Percentiles rank a stretch among this genome's conserved stretches.
Evolutionary conservation across 2,797 vertebrate species (phyloP).

Genomic region (Hyperoplus lanceolatus): DNA sequence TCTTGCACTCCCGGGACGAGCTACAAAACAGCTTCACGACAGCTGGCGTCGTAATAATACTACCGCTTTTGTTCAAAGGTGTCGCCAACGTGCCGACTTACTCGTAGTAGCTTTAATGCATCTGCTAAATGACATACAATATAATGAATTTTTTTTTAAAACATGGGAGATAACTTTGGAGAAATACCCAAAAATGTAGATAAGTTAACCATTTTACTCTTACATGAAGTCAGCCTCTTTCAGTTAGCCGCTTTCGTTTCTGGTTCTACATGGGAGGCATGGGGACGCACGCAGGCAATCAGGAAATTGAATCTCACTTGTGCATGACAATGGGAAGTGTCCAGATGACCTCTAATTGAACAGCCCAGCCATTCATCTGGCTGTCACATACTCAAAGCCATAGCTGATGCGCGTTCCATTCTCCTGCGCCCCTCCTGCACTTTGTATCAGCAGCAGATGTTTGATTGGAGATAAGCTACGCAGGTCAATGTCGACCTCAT

Average conservation of each 20-base stretch:
- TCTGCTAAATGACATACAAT: constrained; percentile 26
- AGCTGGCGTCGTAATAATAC: too few relatives aligned
- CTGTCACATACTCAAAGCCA: constrained; percentile 54
- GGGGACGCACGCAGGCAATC: constrained; percentile 58
- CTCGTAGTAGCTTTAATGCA: too few relatives aligned
- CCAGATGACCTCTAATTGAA: constrained; percentile 77
- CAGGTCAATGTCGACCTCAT: constrained; percentile 79
- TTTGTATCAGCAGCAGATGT: constrained; percentile 79
- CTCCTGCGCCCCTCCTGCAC: constrained; percentile 29
- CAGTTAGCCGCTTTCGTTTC: neutral
- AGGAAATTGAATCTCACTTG: constrained; percentile 68
- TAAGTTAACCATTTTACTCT: neutral
- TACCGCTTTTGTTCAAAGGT: too few relatives aligned
- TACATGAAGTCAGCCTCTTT: constrained; percentile 11
- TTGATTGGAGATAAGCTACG: constrained; percentile 77
- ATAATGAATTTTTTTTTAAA: constrained; percentile 25
- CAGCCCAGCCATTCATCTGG: constrained; percentile 55
- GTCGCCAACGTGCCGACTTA: too few relatives aligned
- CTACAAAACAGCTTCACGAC: too few relatives aligned
- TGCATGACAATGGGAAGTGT: constrained; percentile 71
- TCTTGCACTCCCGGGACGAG: too few relatives aligned
- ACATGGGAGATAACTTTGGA: constrained; percentile 26
- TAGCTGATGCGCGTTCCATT: constrained; percentile 66
- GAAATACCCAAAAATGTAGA: constrained; percentile 22
- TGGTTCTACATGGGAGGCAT: constrained; percentile 1